Evolutionary conservation across 1,140 invertebrate species (phyloP).

Genomic region (Meloidogyne exigua): DNA sequence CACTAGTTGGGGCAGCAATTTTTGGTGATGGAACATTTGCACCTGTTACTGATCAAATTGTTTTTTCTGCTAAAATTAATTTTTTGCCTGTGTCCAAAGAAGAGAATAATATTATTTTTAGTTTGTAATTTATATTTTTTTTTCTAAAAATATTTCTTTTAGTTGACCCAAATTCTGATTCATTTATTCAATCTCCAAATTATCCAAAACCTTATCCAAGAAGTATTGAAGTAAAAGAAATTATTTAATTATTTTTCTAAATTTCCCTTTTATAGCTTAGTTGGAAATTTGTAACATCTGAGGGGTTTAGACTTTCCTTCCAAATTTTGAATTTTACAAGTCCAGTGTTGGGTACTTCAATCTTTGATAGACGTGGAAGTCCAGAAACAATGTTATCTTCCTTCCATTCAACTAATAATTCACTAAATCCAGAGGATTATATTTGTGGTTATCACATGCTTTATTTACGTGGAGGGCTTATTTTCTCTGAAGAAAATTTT

Average conservation of each 20-base stretch:
- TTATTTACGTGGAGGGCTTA: constrained; percentile 17
- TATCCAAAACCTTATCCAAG: constrained; percentile 58
- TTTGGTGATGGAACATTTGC: constrained; percentile 17
- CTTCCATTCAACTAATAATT: background rate
- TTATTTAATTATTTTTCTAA: background rate
- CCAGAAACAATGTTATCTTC: background rate
- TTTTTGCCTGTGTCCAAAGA: constrained; percentile 2
- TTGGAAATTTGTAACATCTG: constrained; percentile 42
- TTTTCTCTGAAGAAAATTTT: constrained; percentile 10
- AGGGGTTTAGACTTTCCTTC: constrained; percentile 34
- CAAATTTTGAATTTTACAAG: constrained; percentile 30
- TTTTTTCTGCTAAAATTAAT: constrained; percentile 18
- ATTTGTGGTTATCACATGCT: constrained; percentile 22
- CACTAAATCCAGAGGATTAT: constrained; percentile 7
- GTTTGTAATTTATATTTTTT: background rate
- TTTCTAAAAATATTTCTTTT: background rate
- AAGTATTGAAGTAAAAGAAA: constrained; percentile 23
- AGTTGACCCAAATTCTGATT: constrained; percentile 26
- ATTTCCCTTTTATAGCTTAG: constrained; percentile 19
- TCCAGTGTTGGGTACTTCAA: background rate
- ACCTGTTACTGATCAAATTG: constrained; percentile 12
- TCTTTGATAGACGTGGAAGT: background rate
- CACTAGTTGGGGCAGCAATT: background rate
- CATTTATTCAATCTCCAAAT: constrained; percentile 61
- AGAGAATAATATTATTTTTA: background rate